Percentiles rank a stretch among this genome's conserved stretches.
These are phyloP conservation scores for Pollenia amentaria DNA, from an alignment of 2,888 invertebrate genomes.

Conservation along the genomic window DNA sequence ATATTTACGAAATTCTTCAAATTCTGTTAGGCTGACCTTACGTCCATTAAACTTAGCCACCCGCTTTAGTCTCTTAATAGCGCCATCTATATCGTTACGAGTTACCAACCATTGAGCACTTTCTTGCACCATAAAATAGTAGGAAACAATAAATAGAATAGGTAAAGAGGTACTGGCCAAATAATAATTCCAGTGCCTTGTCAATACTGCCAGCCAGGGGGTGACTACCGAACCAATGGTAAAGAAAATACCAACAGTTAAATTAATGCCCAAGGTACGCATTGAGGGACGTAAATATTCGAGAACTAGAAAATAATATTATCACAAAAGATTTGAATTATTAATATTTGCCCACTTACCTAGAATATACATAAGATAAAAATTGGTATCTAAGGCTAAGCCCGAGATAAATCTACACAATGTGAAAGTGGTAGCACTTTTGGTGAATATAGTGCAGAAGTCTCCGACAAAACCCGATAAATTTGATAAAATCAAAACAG, in stretches of 20 bases:
- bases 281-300: constrained; percentile 87
- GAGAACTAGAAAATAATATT: constrained; percentile 84
- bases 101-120: constrained; percentile 88
- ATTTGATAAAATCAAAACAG: constrained; percentile 86
- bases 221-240: constrained; percentile 86
- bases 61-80: constrained; percentile 85
- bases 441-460: constrained; percentile 85
- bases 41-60: constrained; percentile 86
- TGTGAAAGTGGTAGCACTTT: constrained; percentile 85
- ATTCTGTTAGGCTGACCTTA: constrained; percentile 83
- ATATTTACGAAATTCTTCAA: constrained; percentile 83
- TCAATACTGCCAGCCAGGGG: constrained; percentile 85
- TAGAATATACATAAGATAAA: constrained; percentile 88
- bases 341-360: constrained; percentile 81
- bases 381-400: constrained; percentile 87
- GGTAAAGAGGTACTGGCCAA: constrained; percentile 86
- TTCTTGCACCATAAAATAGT: constrained; percentile 86
- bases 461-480: constrained; percentile 86
- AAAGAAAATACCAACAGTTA: constrained; percentile 87
- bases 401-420: constrained; percentile 87
- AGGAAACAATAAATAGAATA: constrained; percentile 84
- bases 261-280: constrained; percentile 87
- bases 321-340: background rate
- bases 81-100: constrained; percentile 85
- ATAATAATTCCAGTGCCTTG: constrained; percentile 86